Evolutionary conservation across 2,888 invertebrate genomes (phyloP).

Genomic region (Drosophila dives): DNA sequence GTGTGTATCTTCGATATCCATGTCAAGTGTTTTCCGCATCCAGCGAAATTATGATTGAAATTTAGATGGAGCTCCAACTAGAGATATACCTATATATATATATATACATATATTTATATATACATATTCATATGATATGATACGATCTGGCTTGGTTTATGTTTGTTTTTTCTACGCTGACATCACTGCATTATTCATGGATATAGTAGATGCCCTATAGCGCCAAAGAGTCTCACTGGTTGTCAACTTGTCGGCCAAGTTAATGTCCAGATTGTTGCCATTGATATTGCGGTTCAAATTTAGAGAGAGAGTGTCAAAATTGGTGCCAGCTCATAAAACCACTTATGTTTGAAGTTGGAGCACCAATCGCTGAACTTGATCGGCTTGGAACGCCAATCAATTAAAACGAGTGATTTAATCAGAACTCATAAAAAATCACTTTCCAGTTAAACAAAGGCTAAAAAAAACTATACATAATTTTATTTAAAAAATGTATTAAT

Average conservation of each 20-base stretch:
- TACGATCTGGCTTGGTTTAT: constrained; percentile 52
- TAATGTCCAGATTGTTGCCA: constrained; percentile 24
- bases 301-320: constrained; percentile 46
- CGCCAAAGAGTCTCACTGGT: constrained; percentile 35
- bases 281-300: constrained; percentile 1
- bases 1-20: constrained; percentile 41
- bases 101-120: constrained; percentile 3
- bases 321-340: constrained; percentile 39
- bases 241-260: constrained; percentile 42
- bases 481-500: background rate
- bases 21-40: constrained; percentile 69
- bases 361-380: constrained; percentile 45
- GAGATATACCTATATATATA: constrained; percentile 18
- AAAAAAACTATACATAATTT: background rate
- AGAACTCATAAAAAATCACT: background rate
- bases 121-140: constrained; percentile 7
- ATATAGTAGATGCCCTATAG: constrained; percentile 20
- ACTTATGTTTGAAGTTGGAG: constrained; percentile 26
- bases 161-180: constrained; percentile 29
- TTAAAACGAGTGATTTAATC: constrained; percentile 19
- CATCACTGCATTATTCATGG: constrained; percentile 74
- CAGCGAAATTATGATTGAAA: constrained; percentile 77
- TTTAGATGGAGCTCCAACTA: constrained; percentile 63
- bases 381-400: constrained; percentile 45
- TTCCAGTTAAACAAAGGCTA: background rate